Evolutionary conservation across 2,888 invertebrate species (phyloP), one percentile per base, ranked within the genome.

Genomic region (Drosophila tripunctata): DNA sequence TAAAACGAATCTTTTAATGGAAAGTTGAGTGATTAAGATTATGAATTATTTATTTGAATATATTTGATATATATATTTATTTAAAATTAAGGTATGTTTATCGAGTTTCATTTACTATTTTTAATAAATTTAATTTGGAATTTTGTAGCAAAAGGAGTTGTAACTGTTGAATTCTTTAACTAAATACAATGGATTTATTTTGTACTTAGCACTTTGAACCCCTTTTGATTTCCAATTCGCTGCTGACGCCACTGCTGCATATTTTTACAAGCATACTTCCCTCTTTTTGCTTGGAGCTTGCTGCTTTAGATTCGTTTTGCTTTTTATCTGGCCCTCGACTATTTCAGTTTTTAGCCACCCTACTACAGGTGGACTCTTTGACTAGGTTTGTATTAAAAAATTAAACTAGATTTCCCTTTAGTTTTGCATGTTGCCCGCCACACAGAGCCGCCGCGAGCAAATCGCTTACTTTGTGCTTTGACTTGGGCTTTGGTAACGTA

Each of bases 321-420:
- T 12, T 33, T 44, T 38, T 24, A 22, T 7, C 10, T 5, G 14
- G 30, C 19, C 7, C 19, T 38, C 27, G n/a, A 15, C 35, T 51
- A 17, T 19, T 31, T 36, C 31, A 15, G 21, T 48, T 33, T 19
- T 27, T 17, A 12, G 22, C 43, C 51, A 40, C 30, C 52, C 58
- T 64, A 35, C 58, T 64, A 35, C 36, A 10, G 40, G 61, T 61
- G 48, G 63, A 47, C 55, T 70, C 82, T 84, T 71, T 81, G 79
- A 74, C 73, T 65, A 52, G 33, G 67, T 64, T 85, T 71, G 76
- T 76, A 84, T 80, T 76, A 83, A 83, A 86, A 83, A 85, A 86
- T 83, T 86, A 83, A 83, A 83, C 86, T 86, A 76, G 84, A 83
- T 86, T 83, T 86, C 84, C 86, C 81, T 77, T 81, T 83, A 83